Conservation (phyloP, 2,888 invertebrate species). For the Theristus sp. region DNA sequence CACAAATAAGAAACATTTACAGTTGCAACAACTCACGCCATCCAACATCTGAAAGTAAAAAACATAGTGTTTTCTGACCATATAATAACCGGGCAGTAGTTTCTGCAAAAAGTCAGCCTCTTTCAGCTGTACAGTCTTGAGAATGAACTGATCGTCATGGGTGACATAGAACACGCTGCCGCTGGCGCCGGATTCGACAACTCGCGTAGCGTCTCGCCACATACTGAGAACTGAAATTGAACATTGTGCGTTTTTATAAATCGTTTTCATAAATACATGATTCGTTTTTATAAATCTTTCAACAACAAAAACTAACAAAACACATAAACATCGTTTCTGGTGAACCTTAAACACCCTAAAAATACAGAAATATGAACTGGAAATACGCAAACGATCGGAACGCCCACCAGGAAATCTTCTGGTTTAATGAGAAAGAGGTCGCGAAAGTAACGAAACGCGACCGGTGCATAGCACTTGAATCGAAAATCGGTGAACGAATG, state of each 20-base stretch:
- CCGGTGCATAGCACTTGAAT: constrained; percentile 97
- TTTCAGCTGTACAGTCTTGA: constrained; percentile 97
- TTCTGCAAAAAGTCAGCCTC: constrained; percentile 98
- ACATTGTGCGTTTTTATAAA: background rate
- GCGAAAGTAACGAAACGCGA: constrained; percentile 96
- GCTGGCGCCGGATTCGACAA: constrained; percentile 96
- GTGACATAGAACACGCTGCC: constrained; percentile 84
- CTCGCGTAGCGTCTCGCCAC: constrained; percentile 78
- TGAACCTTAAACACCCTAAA: too few relatives aligned
- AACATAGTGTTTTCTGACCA: too few relatives aligned
- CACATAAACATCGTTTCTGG: too few relatives aligned
- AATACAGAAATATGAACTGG: background rate
- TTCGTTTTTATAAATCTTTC: too few relatives aligned
- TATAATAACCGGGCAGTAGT: constrained; percentile 83
- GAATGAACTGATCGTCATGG: constrained; percentile 95
- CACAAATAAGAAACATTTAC: constrained; percentile 8
- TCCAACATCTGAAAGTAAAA: too few relatives aligned
- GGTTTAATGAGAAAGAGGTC: constrained; percentile 97
- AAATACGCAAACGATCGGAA: constrained; percentile 2
- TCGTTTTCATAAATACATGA: too few relatives aligned
- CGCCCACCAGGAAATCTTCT: constrained; percentile 79
- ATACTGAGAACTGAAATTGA: constrained; percentile 71
- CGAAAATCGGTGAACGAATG: constrained; percentile 89
- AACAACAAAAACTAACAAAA: too few relatives aligned
- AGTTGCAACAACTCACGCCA: constrained; percentile 2